These are phyloP conservation scores for Sarcophaga carnaria DNA, from an alignment of 2,888 invertebrate genomes.

Conservation along the genomic window DNA sequence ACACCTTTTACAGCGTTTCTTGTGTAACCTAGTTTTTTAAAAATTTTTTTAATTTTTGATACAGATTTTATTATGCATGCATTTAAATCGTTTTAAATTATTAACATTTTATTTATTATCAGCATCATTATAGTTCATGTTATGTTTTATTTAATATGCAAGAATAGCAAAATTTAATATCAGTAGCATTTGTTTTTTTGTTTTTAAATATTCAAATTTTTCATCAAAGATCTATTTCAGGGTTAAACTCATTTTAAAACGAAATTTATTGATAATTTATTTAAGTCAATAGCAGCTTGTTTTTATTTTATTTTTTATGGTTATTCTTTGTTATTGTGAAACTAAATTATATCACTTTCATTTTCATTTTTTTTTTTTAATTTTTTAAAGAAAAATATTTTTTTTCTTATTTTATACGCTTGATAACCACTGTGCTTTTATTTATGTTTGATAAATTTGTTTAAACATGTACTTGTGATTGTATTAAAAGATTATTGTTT, in stretches of 20 bases:
- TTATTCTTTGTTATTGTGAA: background rate
- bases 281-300: background rate
- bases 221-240: background rate
- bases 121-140: too few species aligned
- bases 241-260: background rate
- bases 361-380: background rate
- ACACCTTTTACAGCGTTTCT: too few species aligned
- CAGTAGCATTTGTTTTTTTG: background rate
- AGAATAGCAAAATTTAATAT: too few species aligned
- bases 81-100: too few species aligned
- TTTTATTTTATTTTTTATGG: background rate
- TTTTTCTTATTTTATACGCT: background rate
- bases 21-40: too few species aligned
- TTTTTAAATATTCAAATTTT: background rate
- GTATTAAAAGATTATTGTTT: background rate
- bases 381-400: background rate
- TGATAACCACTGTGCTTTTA: slow-evolving; percentile 44
- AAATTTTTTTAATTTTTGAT: too few species aligned
- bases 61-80: too few species aligned
- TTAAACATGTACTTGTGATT: slow-evolving; percentile 7
- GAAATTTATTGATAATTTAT: background rate
- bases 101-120: too few species aligned
- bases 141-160: too few species aligned
- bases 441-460: slow-evolving; percentile 10
- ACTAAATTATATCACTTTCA: too few species aligned